Evolutionary conservation across 2,113 vertebrate genomes (phyloP).

Genomic region (Chaetura pelagica): DNA sequence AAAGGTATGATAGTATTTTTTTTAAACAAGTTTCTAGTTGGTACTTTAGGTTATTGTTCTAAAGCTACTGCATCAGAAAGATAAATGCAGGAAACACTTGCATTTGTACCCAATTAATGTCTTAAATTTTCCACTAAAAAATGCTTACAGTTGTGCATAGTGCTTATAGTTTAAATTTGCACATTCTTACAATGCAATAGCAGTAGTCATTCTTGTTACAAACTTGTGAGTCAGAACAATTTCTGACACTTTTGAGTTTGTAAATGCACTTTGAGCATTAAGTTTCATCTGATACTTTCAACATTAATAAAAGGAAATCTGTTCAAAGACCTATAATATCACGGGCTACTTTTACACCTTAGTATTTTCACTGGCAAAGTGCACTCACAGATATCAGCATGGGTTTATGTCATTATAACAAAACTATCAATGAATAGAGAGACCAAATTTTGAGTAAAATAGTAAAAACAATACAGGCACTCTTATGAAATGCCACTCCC

Average conservation of each 20-base stretch:
- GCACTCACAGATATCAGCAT: neutral
- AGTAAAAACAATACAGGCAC: neutral
- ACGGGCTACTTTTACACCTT: neutral
- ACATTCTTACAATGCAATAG: neutral
- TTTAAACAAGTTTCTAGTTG: neutral
- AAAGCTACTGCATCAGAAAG: neutral
- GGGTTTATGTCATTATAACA: neutral
- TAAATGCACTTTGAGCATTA: neutral
- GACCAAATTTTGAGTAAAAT: neutral
- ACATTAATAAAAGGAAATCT: neutral
- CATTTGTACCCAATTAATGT: neutral
- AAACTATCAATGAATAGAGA: neutral
- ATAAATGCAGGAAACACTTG: neutral
- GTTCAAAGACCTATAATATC: neutral
- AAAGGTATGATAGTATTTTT: constrained; percentile 81
- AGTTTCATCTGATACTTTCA: neutral
- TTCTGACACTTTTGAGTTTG: neutral
- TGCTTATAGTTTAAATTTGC: neutral
- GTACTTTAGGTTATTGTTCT: neutral
- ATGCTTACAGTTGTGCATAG: neutral
- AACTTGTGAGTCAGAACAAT: neutral
- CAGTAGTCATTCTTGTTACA: neutral
- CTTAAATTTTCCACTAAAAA: neutral
- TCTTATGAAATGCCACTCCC: neutral
- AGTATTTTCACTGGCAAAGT: neutral